These are phyloP conservation scores for Gadus chalcogrammus DNA, from an alignment of 2,113 vertebrate genomes.

Conservation along the genomic window DNA sequence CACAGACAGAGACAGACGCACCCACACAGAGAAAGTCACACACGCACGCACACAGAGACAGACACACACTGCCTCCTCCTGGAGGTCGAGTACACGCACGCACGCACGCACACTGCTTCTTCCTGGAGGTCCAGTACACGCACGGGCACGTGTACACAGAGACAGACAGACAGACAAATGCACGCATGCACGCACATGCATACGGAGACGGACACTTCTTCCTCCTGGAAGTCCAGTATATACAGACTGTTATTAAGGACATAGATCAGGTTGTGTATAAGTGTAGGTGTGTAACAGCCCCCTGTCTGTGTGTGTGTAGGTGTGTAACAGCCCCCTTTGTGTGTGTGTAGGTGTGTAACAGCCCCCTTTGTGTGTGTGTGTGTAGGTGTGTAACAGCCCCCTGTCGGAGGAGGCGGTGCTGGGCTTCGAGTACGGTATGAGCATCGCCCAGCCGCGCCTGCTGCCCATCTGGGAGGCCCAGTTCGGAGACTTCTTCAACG, in stretches of 20 bases:
- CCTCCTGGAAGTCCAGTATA: too few species aligned
- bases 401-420: slow-evolving; percentile 97
- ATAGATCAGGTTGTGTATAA: too few species aligned
- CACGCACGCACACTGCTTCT: too few species aligned
- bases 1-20: too few species aligned
- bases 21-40: background rate
- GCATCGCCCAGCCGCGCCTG: slow-evolving; percentile 90
- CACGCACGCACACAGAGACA: background rate
- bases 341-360: slow-evolving; percentile 88
- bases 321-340: background rate
- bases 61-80: too few species aligned
- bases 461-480: slow-evolving; percentile 97
- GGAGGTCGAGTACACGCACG: background rate
- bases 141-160: too few species aligned
- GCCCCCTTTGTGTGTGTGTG: slow-evolving; percentile 76
- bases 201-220: too few species aligned
- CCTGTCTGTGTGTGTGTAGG: too few species aligned
- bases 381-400: slow-evolving; percentile 97
- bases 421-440: slow-evolving; percentile 99
- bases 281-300: too few species aligned
- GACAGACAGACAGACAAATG: background rate
- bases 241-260: too few species aligned
- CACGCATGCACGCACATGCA: background rate
- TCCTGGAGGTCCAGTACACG: too few species aligned
- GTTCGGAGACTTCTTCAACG: slow-evolving; percentile 99